Percentiles rank a stretch among this genome's conserved stretches.
Conservation (phyloP, 2,797 vertebrate species). For the Sebastiscus tertius region DNA sequence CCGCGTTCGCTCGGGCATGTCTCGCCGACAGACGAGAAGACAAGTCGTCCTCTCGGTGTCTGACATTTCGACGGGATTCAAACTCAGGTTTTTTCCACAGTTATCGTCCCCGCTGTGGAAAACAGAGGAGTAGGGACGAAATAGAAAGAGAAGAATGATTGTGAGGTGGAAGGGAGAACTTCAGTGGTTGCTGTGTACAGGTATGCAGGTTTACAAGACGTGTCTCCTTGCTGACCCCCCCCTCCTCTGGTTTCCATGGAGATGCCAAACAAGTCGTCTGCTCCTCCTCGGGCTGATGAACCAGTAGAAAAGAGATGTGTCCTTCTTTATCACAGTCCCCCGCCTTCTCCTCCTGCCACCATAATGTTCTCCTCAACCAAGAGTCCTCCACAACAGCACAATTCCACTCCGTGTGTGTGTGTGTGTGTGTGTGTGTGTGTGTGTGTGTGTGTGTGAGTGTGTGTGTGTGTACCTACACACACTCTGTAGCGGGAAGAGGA, state of each 20-base stretch:
- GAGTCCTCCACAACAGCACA: constrained; percentile 39
- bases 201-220: constrained; percentile 23
- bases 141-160: constrained; percentile 9
- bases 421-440: not conserved
- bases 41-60: constrained; percentile 61
- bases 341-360: constrained; percentile 30
- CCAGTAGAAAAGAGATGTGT: constrained; percentile 38
- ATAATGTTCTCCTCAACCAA: constrained; percentile 45
- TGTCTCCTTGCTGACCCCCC: constrained; percentile 20
- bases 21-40: constrained; percentile 41
- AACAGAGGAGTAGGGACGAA: constrained; percentile 29
- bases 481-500: constrained; percentile 48
- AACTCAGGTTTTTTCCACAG: not conserved
- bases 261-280: constrained; percentile 70
- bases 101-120: constrained; percentile 1
- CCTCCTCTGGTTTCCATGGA: constrained; percentile 60
- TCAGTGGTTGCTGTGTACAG: constrained; percentile 60
- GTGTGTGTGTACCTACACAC: constrained; percentile 27
- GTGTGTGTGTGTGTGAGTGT: not conserved
- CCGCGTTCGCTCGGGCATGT: not conserved
- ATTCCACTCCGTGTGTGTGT: constrained; percentile 14
- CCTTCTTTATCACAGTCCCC: constrained; percentile 29
- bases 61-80: not conserved
- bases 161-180: not conserved
- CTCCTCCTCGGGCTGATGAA: constrained; percentile 43